Conservation (phyloP, 2,797 vertebrate species). For the Urosaurus nigricauda region DNA sequence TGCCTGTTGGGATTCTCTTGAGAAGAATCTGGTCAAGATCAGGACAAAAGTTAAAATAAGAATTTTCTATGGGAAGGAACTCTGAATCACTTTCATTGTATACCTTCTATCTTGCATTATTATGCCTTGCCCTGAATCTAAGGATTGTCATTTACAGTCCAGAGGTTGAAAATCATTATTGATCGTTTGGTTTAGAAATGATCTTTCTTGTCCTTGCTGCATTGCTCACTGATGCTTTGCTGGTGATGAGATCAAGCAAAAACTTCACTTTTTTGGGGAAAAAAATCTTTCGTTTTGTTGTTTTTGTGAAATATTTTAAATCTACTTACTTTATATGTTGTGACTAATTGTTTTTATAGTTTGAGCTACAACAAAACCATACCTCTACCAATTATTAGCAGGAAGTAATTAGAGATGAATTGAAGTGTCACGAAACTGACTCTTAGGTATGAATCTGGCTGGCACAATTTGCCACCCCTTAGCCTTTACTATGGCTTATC, state of each 20-base stretch:
- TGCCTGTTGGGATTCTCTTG: neutral
- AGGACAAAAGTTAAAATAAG: constrained; percentile 9
- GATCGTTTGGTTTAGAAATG: constrained; percentile 24
- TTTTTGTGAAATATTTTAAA: neutral
- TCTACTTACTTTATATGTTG: no score
- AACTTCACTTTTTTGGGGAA: neutral
- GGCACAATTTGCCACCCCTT: no score
- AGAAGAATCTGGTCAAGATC: neutral
- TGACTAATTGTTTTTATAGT: neutral
- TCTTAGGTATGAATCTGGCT: no score
- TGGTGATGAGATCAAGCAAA: neutral
- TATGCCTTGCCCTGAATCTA: constrained; percentile 4
- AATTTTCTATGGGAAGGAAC: neutral
- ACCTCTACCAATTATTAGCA: neutral
- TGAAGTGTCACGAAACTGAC: neutral
- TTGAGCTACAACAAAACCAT: neutral
- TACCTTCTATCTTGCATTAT: constrained; percentile 1
- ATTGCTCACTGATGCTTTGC: neutral
- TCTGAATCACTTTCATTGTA: constrained; percentile 1
- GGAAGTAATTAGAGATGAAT: neutral
- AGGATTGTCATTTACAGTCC: neutral
- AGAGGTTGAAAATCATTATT: constrained; percentile 26
- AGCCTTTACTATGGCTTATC: no score
- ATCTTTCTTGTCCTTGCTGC: neutral
- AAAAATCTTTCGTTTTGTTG: neutral